phyloP scores from a whole-genome alignment of 1,140 invertebrate species.

The Cotesia glomerata region DNA sequence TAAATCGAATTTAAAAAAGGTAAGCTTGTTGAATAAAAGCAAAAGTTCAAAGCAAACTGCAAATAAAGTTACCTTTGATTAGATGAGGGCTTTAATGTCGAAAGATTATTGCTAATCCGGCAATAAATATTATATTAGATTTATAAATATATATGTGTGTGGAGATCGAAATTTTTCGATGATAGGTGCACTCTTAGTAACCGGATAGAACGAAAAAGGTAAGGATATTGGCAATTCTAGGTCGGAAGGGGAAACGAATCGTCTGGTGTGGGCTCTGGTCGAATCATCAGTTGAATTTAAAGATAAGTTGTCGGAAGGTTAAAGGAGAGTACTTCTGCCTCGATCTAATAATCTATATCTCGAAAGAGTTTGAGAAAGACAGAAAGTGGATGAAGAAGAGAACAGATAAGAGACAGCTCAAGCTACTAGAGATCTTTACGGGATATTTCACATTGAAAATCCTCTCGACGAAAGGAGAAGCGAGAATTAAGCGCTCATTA shows the following conservation, averaged over 20 bases:
- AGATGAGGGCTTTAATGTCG: too few relatives aligned
- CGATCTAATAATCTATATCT: too few relatives aligned
- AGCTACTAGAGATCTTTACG: slow-evolving; percentile 1
- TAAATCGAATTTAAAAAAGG: too few relatives aligned
- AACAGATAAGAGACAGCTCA: slow-evolving; percentile 1
- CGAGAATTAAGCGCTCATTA: slow-evolving; percentile 42
- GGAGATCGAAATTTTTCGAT: not conserved
- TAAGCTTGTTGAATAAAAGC: too few relatives aligned
- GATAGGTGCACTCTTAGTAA: slow-evolving; percentile 10
- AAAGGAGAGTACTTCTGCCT: not conserved
- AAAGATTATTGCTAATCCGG: too few relatives aligned
- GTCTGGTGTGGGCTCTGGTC: slow-evolving; percentile 2
- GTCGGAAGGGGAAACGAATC: slow-evolving; percentile 41
- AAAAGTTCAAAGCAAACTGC: not conserved
- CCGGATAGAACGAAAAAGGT: slow-evolving; percentile 45
- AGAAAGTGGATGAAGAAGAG: slow-evolving; percentile 4
- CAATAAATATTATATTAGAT: too few relatives aligned
- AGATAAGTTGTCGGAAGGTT: not conserved
- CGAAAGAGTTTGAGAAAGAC: not conserved
- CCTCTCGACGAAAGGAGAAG: slow-evolving; percentile 27
- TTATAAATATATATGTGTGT: too few relatives aligned
- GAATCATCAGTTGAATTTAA: slow-evolving; percentile 18
- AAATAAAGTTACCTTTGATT: not conserved
- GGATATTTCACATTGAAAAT: slow-evolving; percentile 17
- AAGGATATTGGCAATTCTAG: slow-evolving; percentile 55